These are phyloP conservation scores for Papilio helenus DNA, from an alignment of 1,140 invertebrate species.

Conservation along the genomic window DNA sequence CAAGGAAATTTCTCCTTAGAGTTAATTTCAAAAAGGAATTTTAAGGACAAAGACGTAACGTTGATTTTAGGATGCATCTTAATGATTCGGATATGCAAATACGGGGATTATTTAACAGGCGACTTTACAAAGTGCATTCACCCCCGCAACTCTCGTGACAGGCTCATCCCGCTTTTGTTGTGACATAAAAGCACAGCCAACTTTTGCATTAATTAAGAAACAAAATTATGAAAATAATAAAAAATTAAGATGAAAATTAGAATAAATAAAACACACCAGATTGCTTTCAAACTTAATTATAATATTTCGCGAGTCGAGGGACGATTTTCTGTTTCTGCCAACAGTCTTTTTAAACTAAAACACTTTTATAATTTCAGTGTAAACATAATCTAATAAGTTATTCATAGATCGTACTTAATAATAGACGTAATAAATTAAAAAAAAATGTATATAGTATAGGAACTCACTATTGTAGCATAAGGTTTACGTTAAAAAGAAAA, in stretches of 20 bases:
- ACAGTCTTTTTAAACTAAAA: neutral
- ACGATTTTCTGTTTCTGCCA: neutral
- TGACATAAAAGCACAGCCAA: constrained; percentile 42
- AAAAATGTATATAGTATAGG: no score
- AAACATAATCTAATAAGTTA: no score
- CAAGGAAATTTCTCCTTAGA: neutral
- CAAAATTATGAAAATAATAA: neutral
- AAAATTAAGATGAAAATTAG: neutral
- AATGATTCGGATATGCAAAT: constrained; percentile 50
- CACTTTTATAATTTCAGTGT: no score
- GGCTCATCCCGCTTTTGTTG: constrained; percentile 59
- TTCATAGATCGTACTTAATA: no score
- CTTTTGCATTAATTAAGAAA: constrained; percentile 26
- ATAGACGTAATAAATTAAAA: no score
- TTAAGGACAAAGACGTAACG: neutral
- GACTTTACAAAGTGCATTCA: constrained; percentile 64
- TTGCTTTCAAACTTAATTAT: neutral
- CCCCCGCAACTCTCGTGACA: constrained; percentile 61
- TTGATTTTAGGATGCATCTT: neutral
- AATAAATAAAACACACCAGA: neutral
- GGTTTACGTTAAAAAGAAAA: no score
- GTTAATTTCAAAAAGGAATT: neutral
- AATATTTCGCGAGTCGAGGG: neutral
- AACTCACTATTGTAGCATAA: no score
- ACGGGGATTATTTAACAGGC: constrained; percentile 59